Base-by-base conservation (phyloP, 2,888 invertebrate genomes). In the Apoda limacodes region DNA sequence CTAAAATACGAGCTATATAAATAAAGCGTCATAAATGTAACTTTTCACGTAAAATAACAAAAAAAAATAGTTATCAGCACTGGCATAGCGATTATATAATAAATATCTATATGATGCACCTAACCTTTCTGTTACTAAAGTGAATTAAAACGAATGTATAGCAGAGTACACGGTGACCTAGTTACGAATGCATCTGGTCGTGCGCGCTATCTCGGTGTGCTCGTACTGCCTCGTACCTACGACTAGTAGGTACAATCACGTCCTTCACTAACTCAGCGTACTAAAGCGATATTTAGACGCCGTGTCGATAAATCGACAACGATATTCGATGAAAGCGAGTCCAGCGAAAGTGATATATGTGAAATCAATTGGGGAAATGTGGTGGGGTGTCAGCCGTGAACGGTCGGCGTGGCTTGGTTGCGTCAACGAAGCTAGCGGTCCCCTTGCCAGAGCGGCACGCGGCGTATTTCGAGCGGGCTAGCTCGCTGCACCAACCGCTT, bases 401-500 rank as follows among this genome's bases (percentile, higher is more conserved):
- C 26, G 37, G 28, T 30, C 39, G 43, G 45, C 45, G 45, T 46
- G 38, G 40, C 28, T 36, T 38, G 43, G 63, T 67, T 65, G 67
- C 69, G 66, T 65, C 69, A 66, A 60, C 56, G 34, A 40, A 45
- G 45, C 45, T 45, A 50, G 52, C 62, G 68, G 65, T 61, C 64
- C 63, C 59, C 62, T 66, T 64, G 65, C 67, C 67, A 58, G 57
- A 57, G 59, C 60, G 50, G 62, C 52, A n/a, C n/a, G n/a, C n/a
- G 59, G 71, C 72, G 67, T 76, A 78, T 75, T 78, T 76, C 69
- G 72, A 72, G 72, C 74, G 65, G 59, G 51, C 54, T 54, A 53
- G 57, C 60, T 58, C 62, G 67, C 71, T 75, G 74, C 78, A 71
- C 59, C 69, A 66, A 60, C 55, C 64, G 67, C 67, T 80, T 80